phyloP scores from a whole-genome alignment of 2,797 vertebrate species.

The Thamnophis elegans region DNA sequence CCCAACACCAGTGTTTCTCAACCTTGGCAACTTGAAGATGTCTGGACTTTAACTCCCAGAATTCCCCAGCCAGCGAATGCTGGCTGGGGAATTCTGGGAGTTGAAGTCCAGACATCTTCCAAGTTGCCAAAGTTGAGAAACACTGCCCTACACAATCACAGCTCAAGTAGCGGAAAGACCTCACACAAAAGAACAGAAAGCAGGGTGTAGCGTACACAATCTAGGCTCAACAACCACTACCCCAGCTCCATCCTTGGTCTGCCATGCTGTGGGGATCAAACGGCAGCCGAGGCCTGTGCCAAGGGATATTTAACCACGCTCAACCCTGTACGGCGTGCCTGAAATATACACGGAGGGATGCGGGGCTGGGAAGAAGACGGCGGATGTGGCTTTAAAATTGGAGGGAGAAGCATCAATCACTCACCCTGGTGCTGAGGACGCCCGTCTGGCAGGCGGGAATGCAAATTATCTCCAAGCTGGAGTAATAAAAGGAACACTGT shows the following conservation, averaged over 20 bases:
- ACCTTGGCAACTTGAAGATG: too few species aligned
- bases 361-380: background rate
- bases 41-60: too few species aligned
- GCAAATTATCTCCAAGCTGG: background rate
- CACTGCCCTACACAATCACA: background rate
- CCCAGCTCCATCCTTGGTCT: background rate
- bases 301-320: background rate
- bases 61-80: too few species aligned
- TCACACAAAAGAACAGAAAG: background rate
- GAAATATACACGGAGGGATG: background rate
- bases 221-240: background rate
- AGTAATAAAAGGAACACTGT: background rate
- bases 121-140: too few species aligned
- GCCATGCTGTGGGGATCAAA: background rate
- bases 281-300: background rate
- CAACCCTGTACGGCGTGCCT: background rate
- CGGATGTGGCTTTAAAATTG: background rate
- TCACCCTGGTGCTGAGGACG: background rate
- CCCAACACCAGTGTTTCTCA: too few species aligned
- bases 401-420: background rate
- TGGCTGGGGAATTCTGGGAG: too few species aligned
- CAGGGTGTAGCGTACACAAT: background rate
- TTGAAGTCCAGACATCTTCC: too few species aligned
- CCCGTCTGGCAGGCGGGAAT: background rate
- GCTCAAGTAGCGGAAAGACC: too few species aligned